Evolutionary conservation across 2,797 vertebrate species (phyloP), one percentile per base, ranked within the genome.

Genomic region (Poeciliopsis paucimaculata): DNA sequence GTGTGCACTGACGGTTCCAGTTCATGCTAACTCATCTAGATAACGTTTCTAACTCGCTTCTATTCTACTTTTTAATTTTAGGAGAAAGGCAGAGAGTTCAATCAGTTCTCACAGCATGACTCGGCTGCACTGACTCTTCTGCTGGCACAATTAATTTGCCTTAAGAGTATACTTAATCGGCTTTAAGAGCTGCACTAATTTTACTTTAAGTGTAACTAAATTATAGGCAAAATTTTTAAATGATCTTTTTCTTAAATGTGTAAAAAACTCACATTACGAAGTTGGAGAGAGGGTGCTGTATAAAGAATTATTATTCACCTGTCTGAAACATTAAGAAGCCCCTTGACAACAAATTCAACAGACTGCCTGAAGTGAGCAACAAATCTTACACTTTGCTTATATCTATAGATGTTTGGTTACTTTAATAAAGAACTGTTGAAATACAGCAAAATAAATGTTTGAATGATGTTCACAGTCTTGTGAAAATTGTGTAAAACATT

Each of bases 291-390:
- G 5, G 46, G 71, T 51, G 49, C 8, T 51, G 20, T 9, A 51
- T 23, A 3, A 51, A 36, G 47, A 78, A 83, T 85, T 78, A 47
- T 75, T 77, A 73, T 76, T 70, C 18, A 16, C 6, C 16, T 79
- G 34, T 79, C 45, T 66, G 53, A 83, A 83, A 79, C 57, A 77
- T 77, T 0, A 9, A 9, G 49, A 51, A 23, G 49, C 49, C 7
- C 2, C 2, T 23, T 20, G 49, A 20, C 49, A 51, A 51, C 20
- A 51, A 51, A 51, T 51, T 20, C 20, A 9, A 51, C 49, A 23
- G 49, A 8, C 49, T 43, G 45, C 36, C 74, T 43, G 46, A 53
- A 39, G 76, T 75, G 84, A 78, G 77, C 41, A 23, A 53, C 18
- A 26, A n/a, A 6, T 34, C 49, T 41, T 23, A 11, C 23, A 72